A percentile compares a stretch with the other conserved stretches of the same genome.
Evolutionary conservation across 2,113 vertebrate species (phyloP).

Genomic region (Nycticryphes semicollaris): DNA sequence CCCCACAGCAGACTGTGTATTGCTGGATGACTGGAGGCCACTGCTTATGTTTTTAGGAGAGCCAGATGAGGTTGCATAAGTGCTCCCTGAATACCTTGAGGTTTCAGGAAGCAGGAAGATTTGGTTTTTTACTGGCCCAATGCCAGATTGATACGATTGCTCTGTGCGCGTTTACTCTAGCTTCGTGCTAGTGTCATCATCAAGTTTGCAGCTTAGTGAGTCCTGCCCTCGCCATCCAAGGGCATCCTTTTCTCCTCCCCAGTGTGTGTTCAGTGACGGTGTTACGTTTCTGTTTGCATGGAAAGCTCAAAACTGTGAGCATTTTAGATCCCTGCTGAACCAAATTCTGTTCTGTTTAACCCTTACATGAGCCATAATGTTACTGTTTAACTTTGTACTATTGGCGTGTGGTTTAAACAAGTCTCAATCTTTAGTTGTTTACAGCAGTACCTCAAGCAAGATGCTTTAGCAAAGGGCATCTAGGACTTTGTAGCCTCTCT

Average conservation of each 20-base stretch:
- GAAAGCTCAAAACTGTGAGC: not conserved
- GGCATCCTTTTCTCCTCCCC: not conserved
- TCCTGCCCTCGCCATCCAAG: not conserved
- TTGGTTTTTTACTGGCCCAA: not conserved
- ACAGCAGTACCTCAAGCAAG: not conserved
- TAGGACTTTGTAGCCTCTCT: not conserved
- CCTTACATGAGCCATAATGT: not conserved
- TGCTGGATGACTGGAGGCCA: not conserved
- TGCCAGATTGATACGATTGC: not conserved
- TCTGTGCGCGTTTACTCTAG: not conserved
- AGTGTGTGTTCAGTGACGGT: not conserved
- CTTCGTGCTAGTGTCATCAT: not conserved
- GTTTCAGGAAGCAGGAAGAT: not conserved
- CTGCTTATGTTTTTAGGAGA: not conserved
- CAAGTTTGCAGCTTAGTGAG: not conserved
- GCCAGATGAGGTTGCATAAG: not conserved
- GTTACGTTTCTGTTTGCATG: not conserved
- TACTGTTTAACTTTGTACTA: not conserved
- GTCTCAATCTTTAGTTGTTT: not conserved
- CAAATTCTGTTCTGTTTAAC: not conserved
- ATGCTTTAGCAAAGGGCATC: not conserved
- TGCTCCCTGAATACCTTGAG: not conserved
- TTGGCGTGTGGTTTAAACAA: not conserved
- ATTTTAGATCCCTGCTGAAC: not conserved
- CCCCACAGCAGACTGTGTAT: rapidly evolving